Conservation (phyloP, 2,797 vertebrate species). For the Acropternis orthonyx region DNA sequence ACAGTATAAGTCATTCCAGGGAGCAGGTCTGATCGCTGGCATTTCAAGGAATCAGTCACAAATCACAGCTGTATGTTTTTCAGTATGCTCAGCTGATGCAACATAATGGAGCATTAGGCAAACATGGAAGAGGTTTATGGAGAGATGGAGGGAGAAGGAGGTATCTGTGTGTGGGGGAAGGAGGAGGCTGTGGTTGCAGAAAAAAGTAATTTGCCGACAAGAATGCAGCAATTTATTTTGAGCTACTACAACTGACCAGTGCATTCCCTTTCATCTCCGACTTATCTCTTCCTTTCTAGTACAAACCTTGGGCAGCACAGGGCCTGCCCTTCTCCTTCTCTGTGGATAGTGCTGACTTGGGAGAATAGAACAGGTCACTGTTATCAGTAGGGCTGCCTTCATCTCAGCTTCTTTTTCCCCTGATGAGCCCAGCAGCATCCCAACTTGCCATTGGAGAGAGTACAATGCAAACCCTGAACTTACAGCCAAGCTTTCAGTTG, state of each 20-base stretch:
- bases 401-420: background rate
- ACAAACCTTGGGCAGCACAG: background rate
- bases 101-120: background rate
- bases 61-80: background rate
- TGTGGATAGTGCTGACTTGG: background rate
- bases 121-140: background rate
- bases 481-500: background rate
- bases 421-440: background rate
- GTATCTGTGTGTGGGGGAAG: background rate
- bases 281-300: background rate
- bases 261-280: background rate
- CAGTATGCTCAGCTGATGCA: background rate
- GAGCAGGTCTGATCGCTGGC: background rate
- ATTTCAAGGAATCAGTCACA: background rate
- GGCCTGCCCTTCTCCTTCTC: background rate
- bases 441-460: background rate
- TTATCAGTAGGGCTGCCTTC: background rate
- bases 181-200: background rate
- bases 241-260: background rate
- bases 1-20: background rate
- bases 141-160: background rate
- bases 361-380: background rate
- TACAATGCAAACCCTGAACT: background rate
- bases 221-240: constrained; percentile 6
- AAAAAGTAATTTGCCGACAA: constrained; percentile 23